Evolutionary conservation across 2,888 invertebrate species (phyloP).

Genomic region (Lithophane ornitopus): DNA sequence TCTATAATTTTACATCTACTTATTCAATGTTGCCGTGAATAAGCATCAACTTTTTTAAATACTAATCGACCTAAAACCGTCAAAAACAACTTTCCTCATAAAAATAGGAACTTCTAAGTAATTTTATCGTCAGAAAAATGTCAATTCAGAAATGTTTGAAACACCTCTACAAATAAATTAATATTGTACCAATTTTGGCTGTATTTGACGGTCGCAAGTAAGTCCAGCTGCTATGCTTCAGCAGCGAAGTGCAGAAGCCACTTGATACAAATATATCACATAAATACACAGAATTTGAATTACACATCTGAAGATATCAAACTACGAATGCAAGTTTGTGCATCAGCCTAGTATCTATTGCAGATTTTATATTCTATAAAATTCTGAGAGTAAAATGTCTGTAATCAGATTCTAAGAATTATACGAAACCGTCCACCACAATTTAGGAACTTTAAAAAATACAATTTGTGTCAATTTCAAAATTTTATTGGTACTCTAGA

Average conservation of each 20-base stretch:
- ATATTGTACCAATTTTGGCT: constrained; percentile 1
- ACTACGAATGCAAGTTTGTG: constrained; percentile 36
- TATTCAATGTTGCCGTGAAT: constrained; percentile 32
- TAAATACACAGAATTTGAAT: constrained; percentile 30
- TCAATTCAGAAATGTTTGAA: constrained; percentile 1
- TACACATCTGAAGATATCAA: constrained; percentile 23
- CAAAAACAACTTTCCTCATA: constrained; percentile 8
- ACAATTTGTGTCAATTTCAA: constrained; percentile 17
- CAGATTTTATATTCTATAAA: neutral
- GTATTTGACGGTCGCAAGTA: constrained; percentile 28
- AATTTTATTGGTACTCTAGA: constrained; percentile 39
- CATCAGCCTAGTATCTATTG: neutral
- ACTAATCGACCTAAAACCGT: constrained; percentile 12
- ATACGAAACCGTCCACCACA: neutral
- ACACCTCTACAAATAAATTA: neutral
- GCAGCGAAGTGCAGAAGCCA: constrained; percentile 42
- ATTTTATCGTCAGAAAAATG: neutral
- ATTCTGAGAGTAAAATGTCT: neutral
- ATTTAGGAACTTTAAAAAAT: constrained; percentile 41
- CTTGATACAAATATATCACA: constrained; percentile 64
- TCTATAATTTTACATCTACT: constrained; percentile 20
- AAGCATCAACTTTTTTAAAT: neutral
- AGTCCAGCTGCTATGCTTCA: constrained; percentile 10
- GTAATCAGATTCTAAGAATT: neutral
- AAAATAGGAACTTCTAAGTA: constrained; percentile 32